These are phyloP conservation scores for Corythoichthys haematopterus DNA, from an alignment of 2,113 vertebrate genomes.

Conservation along the genomic window DNA sequence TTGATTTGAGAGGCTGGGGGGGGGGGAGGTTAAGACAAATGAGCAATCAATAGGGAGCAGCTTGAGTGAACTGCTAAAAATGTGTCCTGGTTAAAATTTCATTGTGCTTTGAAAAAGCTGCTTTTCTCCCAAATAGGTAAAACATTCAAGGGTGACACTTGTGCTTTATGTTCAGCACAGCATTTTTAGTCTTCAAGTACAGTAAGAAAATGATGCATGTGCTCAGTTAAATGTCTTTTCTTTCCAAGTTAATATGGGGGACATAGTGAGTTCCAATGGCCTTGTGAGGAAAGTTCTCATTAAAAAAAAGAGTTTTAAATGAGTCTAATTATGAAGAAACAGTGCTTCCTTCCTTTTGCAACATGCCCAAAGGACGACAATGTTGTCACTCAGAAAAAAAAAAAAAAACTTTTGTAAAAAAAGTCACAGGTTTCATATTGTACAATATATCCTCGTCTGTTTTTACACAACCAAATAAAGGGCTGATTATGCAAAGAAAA, in stretches of 20 bases:
- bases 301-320: conserved; percentile 34
- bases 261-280: conserved; percentile 2
- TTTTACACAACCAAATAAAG: background rate
- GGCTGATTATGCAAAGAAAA: background rate
- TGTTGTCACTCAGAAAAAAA: background rate
- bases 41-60: background rate
- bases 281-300: conserved; percentile 22
- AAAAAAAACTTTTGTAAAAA: background rate
- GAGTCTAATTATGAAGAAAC: conserved; percentile 32
- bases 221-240: conserved; percentile 11
- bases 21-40: too few relatives aligned
- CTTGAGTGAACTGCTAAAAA: background rate
- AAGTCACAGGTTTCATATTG: background rate
- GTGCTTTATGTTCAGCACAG: background rate
- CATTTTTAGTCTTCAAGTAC: too few relatives aligned
- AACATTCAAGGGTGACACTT: background rate
- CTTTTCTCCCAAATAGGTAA: background rate
- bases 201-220: background rate
- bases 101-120: background rate
- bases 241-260: conserved; percentile 30
- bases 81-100: background rate
- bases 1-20: too few relatives aligned
- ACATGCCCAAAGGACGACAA: conserved; percentile 7
- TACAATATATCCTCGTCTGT: background rate
- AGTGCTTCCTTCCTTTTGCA: conserved; percentile 21